Conservation (phyloP, 2,113 vertebrate species). For the Periophthalmus modestus region DNA sequence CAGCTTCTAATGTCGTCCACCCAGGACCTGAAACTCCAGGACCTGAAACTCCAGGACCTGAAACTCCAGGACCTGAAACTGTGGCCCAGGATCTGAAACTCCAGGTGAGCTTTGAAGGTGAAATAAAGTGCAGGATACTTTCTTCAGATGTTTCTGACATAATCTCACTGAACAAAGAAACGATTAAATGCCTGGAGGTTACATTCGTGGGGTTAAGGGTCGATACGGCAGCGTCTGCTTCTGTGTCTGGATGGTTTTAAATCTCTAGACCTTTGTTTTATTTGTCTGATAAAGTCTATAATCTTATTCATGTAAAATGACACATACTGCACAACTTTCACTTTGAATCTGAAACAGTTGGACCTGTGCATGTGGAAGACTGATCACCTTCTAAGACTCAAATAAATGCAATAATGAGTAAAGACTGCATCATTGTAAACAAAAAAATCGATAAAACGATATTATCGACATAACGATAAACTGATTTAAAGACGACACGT, state of each 20-base stretch:
- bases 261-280: not conserved
- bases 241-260: conserved; percentile 14
- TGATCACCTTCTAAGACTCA: conserved; percentile 15
- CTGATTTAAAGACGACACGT: conserved; percentile 42
- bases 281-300: not conserved
- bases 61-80: no score
- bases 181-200: conserved; percentile 23
- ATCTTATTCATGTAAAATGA: not conserved
- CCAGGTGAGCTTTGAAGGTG: conserved; percentile 32
- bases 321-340: not conserved
- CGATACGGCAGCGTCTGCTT: no score
- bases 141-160: conserved; percentile 26
- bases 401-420: conserved; percentile 20
- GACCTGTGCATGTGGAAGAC: conserved; percentile 12
- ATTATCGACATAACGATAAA: conserved; percentile 49
- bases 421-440: conserved; percentile 71
- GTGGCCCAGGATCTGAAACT: conserved; percentile 10
- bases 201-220: conserved; percentile 53
- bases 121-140: conserved; percentile 70
- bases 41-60: no score
- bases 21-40: no score
- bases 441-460: conserved; percentile 50
- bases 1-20: conserved; percentile 7
- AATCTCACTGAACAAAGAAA: conserved; percentile 50
- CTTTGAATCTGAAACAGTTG: conserved; percentile 31